Conservation (phyloP, 2,888 invertebrate species). For the Eucera pruinosa region DNA sequence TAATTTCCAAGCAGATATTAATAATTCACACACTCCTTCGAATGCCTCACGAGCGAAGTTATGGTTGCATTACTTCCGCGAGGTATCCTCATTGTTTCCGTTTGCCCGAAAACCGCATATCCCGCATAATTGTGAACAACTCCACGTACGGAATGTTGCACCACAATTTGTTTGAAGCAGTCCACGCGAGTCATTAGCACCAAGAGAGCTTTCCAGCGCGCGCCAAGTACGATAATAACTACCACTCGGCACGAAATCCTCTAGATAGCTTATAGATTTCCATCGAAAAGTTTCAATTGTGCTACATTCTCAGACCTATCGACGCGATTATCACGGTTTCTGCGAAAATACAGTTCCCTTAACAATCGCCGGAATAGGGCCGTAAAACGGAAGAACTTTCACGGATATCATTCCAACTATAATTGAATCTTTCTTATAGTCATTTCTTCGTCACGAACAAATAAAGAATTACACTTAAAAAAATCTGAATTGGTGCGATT, state of each 20-base stretch:
- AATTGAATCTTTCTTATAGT: not conserved
- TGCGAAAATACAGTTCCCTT: conserved; percentile 48
- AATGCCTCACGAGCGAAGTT: conserved; percentile 11
- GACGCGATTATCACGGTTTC: conserved; percentile 50
- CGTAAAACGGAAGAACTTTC: conserved; percentile 34
- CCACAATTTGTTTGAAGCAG: conserved; percentile 71
- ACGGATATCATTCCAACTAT: conserved; percentile 11
- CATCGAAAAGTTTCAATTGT: conserved; percentile 81
- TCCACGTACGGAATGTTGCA: conserved; percentile 68
- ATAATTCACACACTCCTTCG: conserved; percentile 10
- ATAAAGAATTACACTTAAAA: not conserved
- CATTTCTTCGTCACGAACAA: not conserved
- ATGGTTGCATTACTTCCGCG: conserved; percentile 41
- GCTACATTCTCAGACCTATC: conserved; percentile 72
- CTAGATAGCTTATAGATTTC: conserved; percentile 76
- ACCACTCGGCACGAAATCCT: conserved; percentile 79
- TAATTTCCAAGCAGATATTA: not conserved
- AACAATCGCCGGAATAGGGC: conserved; percentile 39
- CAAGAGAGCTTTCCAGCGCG: conserved; percentile 66
- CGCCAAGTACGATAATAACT: conserved; percentile 65
- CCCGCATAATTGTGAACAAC: conserved; percentile 47
- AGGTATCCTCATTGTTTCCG: conserved; percentile 42
- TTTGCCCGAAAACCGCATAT: conserved; percentile 44
- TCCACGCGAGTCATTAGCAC: conserved; percentile 77
- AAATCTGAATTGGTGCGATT: not conserved